Evolutionary conservation across 2,113 vertebrate genomes (phyloP).

Genomic region (Puntigrus tetrazona): DNA sequence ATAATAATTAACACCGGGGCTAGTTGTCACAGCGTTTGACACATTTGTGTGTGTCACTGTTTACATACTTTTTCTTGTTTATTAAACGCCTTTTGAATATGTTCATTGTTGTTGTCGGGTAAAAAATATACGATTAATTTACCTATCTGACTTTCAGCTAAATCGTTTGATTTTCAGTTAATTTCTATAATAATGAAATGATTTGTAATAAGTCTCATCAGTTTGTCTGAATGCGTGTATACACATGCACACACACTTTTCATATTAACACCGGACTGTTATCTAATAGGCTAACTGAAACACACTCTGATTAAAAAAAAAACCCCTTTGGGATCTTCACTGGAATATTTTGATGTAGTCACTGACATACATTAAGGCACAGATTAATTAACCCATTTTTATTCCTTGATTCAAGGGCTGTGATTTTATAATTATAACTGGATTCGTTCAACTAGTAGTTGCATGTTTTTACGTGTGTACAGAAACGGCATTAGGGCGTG

Average conservation of each 20-base stretch:
- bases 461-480: background rate
- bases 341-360: background rate
- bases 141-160: too few relatives aligned
- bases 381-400: constrained; percentile 15
- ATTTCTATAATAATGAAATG: too few relatives aligned
- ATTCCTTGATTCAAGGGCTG: background rate
- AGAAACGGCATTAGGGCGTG: background rate
- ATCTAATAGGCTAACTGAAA: background rate
- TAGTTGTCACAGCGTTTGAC: background rate
- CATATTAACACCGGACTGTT: too few relatives aligned
- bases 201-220: too few relatives aligned
- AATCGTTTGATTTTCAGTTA: too few relatives aligned
- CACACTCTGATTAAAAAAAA: background rate
- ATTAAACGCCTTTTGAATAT: background rate
- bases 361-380: background rate
- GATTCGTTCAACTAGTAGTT: background rate
- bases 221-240: too few relatives aligned
- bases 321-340: background rate
- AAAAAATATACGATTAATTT: background rate
- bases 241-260: too few relatives aligned
- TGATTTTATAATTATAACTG: background rate
- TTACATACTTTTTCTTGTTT: background rate
- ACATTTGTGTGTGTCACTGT: background rate
- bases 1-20: background rate
- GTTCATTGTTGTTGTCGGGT: background rate